Evolutionary conservation across 2,888 invertebrate species (phyloP), one percentile per base, ranked within the genome.

Genomic region (Drosophila limbata): DNA sequence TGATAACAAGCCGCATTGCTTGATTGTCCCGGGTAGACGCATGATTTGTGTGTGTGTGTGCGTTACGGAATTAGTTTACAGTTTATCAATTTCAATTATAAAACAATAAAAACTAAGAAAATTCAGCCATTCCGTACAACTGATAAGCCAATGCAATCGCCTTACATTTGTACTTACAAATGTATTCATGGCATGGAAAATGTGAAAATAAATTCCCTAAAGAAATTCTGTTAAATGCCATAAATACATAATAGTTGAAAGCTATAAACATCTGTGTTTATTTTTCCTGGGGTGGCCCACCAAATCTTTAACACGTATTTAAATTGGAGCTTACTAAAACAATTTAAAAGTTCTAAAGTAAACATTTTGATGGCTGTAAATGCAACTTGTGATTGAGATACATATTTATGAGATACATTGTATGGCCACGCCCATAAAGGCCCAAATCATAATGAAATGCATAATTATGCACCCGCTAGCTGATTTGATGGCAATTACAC

Each of bases 1-100:
- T 15, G 13, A 55, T 77, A 83, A 81, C 44, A 45, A 31, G 33
- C 13, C 39, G 52, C 21, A 66, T 57, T 67, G 59, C 45, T 61
- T 47, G 40, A 19, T 65, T 64, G 33, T 57, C 28, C 40, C 28
- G 28, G 48, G 17, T 11, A 8, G 8, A n/a, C 6, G 11, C 15
- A 15, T 44, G 33, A 5, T n/a, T 28, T 50, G 44, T 40, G 37
- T 62, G 42, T 44, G 52, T 50, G 19, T 33, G 15, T n/a, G 53
- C 21, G 40, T 28, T n/a, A 13, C 13, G 80, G 77, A 83, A 77
- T 88, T 79, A 69, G 60, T 68, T 42, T 66, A 59, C 61, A 59
- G 71, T 73, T 82, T 88, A 86, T 80, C 75, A 80, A 47, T 47
- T 33, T 11, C 75, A 86, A 88, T 86, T 79, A 73, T 65, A 56